Evolutionary conservation across 2,797 vertebrate genomes (phyloP), one percentile per base, ranked within the genome.

Genomic region (Leptodactylus fallax): DNA sequence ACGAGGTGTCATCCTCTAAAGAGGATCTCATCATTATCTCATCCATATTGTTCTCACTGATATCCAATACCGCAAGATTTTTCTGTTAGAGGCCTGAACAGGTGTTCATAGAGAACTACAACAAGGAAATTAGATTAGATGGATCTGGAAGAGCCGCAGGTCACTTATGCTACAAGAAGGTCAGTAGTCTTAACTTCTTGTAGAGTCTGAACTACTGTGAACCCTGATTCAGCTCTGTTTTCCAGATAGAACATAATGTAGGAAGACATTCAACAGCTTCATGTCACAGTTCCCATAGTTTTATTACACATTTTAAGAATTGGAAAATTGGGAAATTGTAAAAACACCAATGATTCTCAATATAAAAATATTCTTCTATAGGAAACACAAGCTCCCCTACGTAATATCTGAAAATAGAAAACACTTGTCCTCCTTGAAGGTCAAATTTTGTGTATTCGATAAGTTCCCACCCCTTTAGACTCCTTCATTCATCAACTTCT

Each of bases 41-140:
- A 25, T 76, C n/a, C 3, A 10, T 25, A 76, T 76, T 82, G 71
- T 77, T 51, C 71, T 77, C 71, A 74, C 16, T 67, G 71, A 82
- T 78, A 87, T 83, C 51, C 61, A 65, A 87, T 72, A 86, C 85
- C 21, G 14, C 3, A 12, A 74, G 23, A 21, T 55, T 87, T 16
- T 12, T 82, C n/a, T 82, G 58, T 25, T 65, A 49, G 14, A n/a
- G 10, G 63, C 45, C 81, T 76, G 56, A 77, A 65, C 23, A 63
- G 69, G 79, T 83, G 71, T 82, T 87, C 11, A 23, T 45, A 80
- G 51, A 49, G 56, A 87, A 65, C 11, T n/a, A n/a, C 27, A 45
- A 85, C 58, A 51, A 63, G 71, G 83, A 82, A 65, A 82, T 51
- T 11, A 21, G 61, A 51, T 21, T 49, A 23, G 51, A 47, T 65